Conservation (phyloP, 2,888 invertebrate genomes). For the Drosophila leonis region DNA sequence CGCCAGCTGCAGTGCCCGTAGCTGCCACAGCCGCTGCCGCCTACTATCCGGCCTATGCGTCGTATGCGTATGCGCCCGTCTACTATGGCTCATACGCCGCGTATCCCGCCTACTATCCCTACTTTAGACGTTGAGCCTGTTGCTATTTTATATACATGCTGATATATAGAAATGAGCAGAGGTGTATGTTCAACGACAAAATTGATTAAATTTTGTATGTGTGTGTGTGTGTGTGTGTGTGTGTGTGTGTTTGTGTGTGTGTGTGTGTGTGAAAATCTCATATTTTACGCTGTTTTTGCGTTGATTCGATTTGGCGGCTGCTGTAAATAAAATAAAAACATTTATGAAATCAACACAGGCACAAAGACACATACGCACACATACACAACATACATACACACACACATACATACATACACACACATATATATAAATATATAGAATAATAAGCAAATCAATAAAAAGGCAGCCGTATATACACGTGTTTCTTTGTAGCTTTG, state of each 20-base stretch:
- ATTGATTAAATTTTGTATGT: conserved; percentile 51
- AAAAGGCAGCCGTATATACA: conserved; percentile 35
- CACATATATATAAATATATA: not conserved
- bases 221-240: conserved; percentile 25
- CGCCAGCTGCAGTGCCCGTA: conserved; percentile 20
- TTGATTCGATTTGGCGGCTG: conserved; percentile 58
- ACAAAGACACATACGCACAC: conserved; percentile 18
- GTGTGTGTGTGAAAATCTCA: conserved; percentile 31
- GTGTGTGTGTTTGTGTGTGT: conserved; percentile 17
- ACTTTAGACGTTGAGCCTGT: conserved; percentile 57
- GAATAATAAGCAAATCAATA: conserved; percentile 72
- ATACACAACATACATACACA: conserved; percentile 19
- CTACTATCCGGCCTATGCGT: conserved; percentile 73
- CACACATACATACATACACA: conserved; percentile 4
- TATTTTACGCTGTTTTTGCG: conserved; percentile 40
- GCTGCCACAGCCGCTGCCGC: conserved; percentile 54
- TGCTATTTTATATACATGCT: conserved; percentile 8
- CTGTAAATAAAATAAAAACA: conserved; percentile 52
- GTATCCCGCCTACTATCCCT: conserved; percentile 72
- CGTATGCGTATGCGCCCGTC: conserved; percentile 68
- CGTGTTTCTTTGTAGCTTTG: conserved; percentile 28
- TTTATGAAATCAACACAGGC: conserved; percentile 69
- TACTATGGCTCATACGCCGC: conserved; percentile 74
- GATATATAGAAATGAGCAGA: conserved; percentile 5
- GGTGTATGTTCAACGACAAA: conserved; percentile 19